phyloP scores from a whole-genome alignment of 2,888 invertebrate genomes.

The Lithophane leautieri region DNA sequence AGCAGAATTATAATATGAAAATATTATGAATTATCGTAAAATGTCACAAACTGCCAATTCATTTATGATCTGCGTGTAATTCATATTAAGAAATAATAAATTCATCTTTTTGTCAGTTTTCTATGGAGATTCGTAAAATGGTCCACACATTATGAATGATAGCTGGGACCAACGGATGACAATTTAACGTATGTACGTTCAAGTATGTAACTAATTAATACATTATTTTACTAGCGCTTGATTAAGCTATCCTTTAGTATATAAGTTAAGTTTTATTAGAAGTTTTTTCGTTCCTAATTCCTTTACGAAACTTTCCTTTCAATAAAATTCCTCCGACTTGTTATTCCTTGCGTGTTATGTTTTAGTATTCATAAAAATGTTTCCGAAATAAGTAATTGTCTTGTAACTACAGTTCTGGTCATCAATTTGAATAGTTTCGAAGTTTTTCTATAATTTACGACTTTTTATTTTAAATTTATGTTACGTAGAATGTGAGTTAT shows the following conservation, averaged over 20 bases:
- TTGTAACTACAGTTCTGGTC: slow-evolving; percentile 35
- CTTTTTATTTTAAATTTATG: slow-evolving; percentile 51
- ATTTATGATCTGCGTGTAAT: no score
- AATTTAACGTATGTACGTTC: no score
- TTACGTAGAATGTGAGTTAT: slow-evolving; percentile 44
- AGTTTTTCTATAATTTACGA: slow-evolving; percentile 49
- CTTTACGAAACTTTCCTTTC: neutral
- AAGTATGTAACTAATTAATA: neutral
- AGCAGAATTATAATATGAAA: no score
- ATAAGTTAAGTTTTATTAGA: neutral
- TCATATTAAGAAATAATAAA: no score
- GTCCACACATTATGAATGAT: no score
- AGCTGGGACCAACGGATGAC: neutral
- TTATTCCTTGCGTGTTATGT: slow-evolving; percentile 33
- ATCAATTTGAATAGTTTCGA: slow-evolving; percentile 45
- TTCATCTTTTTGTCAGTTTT: no score
- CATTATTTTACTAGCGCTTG: neutral
- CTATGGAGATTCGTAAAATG: no score
- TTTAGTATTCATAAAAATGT: slow-evolving; percentile 55
- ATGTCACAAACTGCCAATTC: no score
- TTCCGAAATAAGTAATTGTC: slow-evolving; percentile 52
- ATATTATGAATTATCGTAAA: no score
- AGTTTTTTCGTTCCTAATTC: neutral
- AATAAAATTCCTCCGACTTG: slow-evolving; percentile 9
- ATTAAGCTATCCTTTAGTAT: neutral